phyloP scores from a whole-genome alignment of 2,113 vertebrate genomes.

The Cavia porcellus region DNA sequence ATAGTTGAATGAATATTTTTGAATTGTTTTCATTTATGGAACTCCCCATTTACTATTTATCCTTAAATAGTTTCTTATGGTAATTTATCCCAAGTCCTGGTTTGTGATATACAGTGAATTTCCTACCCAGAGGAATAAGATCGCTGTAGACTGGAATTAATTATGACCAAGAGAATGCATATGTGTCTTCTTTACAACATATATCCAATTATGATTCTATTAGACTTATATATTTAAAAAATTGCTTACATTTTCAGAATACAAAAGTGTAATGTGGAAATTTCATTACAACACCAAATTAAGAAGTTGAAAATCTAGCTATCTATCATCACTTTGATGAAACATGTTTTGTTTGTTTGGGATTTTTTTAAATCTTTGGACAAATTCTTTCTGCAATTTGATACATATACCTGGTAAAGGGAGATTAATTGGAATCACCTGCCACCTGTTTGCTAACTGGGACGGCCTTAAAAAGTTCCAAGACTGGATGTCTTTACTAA shows the following conservation, averaged over 20 bases:
- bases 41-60: not conserved
- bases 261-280: not conserved
- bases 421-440: not conserved
- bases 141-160: not conserved
- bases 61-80: not conserved
- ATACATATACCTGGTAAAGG: not conserved
- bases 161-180: not conserved
- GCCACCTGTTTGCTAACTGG: not conserved
- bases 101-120: not conserved
- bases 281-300: not conserved
- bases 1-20: not conserved
- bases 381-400: not conserved
- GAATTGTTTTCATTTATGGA: not conserved
- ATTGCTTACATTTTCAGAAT: not conserved
- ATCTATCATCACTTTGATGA: not conserved
- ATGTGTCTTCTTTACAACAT: not conserved
- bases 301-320: not conserved
- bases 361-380: not conserved
- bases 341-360: not conserved
- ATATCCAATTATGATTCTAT: not conserved
- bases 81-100: not conserved
- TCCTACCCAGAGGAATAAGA: not conserved
- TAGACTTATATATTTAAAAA: not conserved
- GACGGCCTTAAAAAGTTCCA: too few relatives aligned
- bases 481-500: not conserved